A percentile compares a stretch with the other conserved stretches of the same genome.
Conservation (phyloP, 2,113 vertebrate species). For the Taxidea taxus region DNA sequence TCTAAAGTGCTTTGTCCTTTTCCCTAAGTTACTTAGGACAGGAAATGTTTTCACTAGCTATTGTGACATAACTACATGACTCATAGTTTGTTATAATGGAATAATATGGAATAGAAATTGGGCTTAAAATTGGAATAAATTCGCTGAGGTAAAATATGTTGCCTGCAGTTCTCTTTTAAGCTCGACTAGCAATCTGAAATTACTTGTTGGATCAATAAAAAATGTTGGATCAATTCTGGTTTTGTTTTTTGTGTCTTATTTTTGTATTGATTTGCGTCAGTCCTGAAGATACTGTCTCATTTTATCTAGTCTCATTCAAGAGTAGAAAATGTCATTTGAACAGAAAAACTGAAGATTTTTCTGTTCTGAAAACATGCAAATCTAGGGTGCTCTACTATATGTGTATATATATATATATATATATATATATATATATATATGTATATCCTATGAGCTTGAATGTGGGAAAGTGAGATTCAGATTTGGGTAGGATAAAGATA, state of each 20-base stretch:
- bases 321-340: slow-evolving; percentile 21
- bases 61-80: background rate
- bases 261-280: background rate
- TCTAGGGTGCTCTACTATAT: too few relatives aligned
- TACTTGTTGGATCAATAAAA: background rate
- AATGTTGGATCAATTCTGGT: background rate
- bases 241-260: background rate
- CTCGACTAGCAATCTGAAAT: background rate
- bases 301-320: background rate
- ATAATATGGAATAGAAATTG: background rate
- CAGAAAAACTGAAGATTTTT: background rate
- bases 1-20: background rate
- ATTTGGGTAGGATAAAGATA: background rate
- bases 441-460: background rate
- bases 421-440: too few relatives aligned
- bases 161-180: background rate
- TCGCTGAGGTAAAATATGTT: background rate
- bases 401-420: too few relatives aligned
- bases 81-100: background rate
- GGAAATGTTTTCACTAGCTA: background rate
- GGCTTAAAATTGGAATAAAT: background rate
- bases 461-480: fast-evolving
- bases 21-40: background rate
- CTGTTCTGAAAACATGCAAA: too few relatives aligned
- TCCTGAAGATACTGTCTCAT: background rate